phyloP scores from a whole-genome alignment of 1,140 invertebrate genomes.

The Scylla paramamosain region DNA sequence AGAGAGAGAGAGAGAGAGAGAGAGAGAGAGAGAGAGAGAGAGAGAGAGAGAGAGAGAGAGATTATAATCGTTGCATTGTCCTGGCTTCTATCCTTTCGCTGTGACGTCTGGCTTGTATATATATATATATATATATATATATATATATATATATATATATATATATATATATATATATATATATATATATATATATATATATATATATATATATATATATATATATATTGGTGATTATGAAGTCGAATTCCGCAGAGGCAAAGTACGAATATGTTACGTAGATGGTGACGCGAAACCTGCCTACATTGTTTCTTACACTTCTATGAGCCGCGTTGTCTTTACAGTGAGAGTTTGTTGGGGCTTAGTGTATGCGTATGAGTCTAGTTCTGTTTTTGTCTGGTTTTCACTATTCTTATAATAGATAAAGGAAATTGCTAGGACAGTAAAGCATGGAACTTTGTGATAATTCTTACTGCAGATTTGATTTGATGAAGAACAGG shows the following conservation, averaged over 20 bases:
- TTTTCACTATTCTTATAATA: too few species aligned
- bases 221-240: background rate
- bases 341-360: background rate
- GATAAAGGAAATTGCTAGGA: too few species aligned
- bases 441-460: too few species aligned
- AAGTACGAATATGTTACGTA: background rate
- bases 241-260: background rate
- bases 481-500: too few species aligned
- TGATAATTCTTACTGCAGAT: too few species aligned
- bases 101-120: background rate
- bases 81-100: background rate
- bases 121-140: slow-evolving; percentile 4
- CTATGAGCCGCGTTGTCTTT: background rate
- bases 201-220: background rate
- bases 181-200: background rate
- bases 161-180: slow-evolving; percentile 26
- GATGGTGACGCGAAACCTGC: background rate
- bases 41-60: too few species aligned
- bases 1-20: too few species aligned
- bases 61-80: background rate
- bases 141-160: slow-evolving; percentile 26
- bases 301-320: background rate
- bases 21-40: too few species aligned
- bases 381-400: too few species aligned
- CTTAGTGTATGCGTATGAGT: background rate